phyloP scores from a whole-genome alignment of 2,888 invertebrate species.

The Caenorhabditis auriculariae region DNA sequence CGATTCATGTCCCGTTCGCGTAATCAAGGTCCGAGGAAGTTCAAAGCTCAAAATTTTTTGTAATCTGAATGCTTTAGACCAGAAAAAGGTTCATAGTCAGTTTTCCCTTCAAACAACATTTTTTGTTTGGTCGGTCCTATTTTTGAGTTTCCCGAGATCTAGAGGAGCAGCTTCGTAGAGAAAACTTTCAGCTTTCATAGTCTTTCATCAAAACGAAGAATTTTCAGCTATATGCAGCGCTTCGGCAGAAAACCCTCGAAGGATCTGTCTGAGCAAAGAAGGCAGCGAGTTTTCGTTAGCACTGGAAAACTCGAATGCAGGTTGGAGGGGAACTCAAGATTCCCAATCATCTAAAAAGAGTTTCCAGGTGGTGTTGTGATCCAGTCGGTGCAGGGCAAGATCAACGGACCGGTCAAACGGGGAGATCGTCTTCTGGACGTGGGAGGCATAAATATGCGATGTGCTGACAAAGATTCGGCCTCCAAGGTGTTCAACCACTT shows the following conservation, averaged over 20 bases:
- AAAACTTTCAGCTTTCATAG: not conserved
- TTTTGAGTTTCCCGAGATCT: too few species aligned
- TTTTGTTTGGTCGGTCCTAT: too few species aligned
- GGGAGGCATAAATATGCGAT: slow-evolving; percentile 34
- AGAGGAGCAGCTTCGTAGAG: too few species aligned
- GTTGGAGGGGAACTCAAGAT: slow-evolving; percentile 7
- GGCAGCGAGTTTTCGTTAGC: slow-evolving; percentile 28
- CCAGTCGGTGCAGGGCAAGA: slow-evolving; percentile 18
- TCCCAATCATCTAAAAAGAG: not conserved
- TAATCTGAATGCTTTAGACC: too few species aligned
- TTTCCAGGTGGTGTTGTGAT: slow-evolving; percentile 24
- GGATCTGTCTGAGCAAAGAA: slow-evolving; percentile 32
- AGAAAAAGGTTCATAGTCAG: too few species aligned
- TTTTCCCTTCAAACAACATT: too few species aligned
- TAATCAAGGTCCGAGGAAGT: too few species aligned
- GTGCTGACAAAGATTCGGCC: slow-evolving; percentile 27
- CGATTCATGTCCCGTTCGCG: too few species aligned
- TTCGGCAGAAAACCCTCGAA: slow-evolving; percentile 11
- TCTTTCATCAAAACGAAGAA: not conserved
- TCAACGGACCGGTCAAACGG: slow-evolving; percentile 15
- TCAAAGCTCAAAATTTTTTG: too few species aligned
- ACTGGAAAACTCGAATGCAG: slow-evolving; percentile 11
- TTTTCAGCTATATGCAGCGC: slow-evolving; percentile 30
- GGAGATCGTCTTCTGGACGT: slow-evolving; percentile 37
- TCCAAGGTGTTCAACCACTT: slow-evolving; percentile 15